Conservation (phyloP, 1,140 invertebrate species). For the Papilio aristodemus region DNA sequence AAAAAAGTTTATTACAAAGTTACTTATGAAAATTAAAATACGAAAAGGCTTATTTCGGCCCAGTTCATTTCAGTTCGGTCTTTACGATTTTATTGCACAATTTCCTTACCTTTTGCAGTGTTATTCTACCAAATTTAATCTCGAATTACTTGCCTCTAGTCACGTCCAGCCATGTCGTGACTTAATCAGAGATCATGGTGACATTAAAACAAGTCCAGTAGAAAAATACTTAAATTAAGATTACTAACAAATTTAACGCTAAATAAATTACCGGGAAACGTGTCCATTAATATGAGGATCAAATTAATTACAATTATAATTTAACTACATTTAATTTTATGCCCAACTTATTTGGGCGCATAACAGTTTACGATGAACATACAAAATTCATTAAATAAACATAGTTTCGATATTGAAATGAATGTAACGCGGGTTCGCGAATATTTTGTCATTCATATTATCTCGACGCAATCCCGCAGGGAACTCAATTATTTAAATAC, state of each 20-base stretch:
- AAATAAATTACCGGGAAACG: not conserved
- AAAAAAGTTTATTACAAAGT: not conserved
- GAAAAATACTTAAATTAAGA: not conserved
- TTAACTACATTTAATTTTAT: not conserved
- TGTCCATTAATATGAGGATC: not conserved
- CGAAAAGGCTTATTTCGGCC: not conserved
- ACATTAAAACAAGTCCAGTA: not conserved
- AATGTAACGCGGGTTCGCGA: not conserved
- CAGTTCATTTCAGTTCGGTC: no score
- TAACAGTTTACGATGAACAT: slow-evolving; percentile 16
- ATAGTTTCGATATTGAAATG: slow-evolving; percentile 1
- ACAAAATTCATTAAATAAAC: slow-evolving; percentile 1
- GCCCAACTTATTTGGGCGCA: not conserved
- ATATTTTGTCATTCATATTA: slow-evolving; percentile 28
- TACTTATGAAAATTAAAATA: not conserved
- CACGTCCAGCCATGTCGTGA: not conserved
- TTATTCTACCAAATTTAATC: not conserved
- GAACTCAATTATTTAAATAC: slow-evolving; percentile 33
- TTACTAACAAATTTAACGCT: not conserved
- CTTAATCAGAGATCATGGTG: no score
- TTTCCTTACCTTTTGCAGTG: no score
- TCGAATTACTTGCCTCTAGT: not conserved
- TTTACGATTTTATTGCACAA: no score
- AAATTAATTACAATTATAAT: slow-evolving; percentile 7
- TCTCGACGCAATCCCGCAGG: slow-evolving; percentile 13